phyloP scores from a whole-genome alignment of 2,797 vertebrate genomes.

The Mormyrus proboscirostris region DNA sequence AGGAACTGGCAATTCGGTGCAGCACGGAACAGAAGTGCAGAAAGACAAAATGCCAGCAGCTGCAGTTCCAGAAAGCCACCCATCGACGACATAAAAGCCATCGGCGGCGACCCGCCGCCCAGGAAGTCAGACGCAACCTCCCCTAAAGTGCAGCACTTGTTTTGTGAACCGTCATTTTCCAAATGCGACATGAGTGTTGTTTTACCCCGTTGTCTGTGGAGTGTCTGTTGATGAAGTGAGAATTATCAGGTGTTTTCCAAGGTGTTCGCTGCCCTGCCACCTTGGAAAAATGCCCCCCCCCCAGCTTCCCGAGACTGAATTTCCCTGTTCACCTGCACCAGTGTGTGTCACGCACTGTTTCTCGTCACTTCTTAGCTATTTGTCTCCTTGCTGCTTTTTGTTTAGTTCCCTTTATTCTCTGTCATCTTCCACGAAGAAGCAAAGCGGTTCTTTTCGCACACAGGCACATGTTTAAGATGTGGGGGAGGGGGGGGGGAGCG shows the following conservation, averaged over 20 bases:
- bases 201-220: neutral
- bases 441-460: neutral
- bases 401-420: neutral
- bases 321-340: neutral
- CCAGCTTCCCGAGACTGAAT: constrained; percentile 5
- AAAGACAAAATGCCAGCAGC: neutral
- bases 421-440: neutral
- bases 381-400: neutral
- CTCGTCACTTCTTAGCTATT: neutral
- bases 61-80: neutral
- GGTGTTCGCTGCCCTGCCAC: neutral
- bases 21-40: neutral
- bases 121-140: neutral
- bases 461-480: neutral
- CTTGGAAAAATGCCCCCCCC: neutral
- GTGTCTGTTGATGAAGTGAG: neutral
- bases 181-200: neutral
- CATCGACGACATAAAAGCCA: neutral
- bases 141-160: neutral
- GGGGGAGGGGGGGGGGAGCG: too few relatives aligned
- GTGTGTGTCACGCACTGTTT: neutral
- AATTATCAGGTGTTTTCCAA: neutral
- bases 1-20: neutral
- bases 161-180: neutral
- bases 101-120: neutral